phyloP scores from a whole-genome alignment of 1,140 invertebrate species.

The Conopomorpha cramerella region DNA sequence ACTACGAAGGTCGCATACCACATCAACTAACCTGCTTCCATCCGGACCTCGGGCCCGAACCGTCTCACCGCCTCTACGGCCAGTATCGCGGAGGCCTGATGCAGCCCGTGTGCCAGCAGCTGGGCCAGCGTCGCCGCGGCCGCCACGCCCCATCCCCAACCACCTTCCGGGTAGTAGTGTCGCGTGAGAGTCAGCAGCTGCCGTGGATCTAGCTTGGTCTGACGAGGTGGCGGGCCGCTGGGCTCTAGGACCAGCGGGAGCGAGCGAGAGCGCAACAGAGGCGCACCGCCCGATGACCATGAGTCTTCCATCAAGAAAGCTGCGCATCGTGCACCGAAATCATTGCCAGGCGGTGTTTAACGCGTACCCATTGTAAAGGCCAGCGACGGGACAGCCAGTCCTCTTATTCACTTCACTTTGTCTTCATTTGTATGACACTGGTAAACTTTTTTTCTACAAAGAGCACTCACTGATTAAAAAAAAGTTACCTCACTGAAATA shows the following conservation, averaged over 20 bases:
- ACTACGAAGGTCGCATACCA: no score
- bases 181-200: constrained; percentile 54
- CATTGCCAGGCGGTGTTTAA: no score
- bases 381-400: no score
- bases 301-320: constrained; percentile 58
- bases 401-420: no score
- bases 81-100: constrained; percentile 63
- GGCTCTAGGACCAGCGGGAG: constrained; percentile 45
- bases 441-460: no score
- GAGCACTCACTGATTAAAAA: no score
- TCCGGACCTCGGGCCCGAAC: constrained; percentile 46
- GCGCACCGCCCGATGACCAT: constrained; percentile 56
- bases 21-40: constrained; percentile 45
- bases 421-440: no score
- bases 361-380: no score
- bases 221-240: constrained; percentile 29
- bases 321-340: constrained; percentile 36
- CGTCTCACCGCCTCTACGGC: constrained; percentile 53
- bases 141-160: constrained; percentile 80
- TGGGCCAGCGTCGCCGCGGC: constrained; percentile 69
- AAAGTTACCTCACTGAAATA: no score
- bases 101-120: constrained; percentile 68
- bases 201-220: constrained; percentile 45
- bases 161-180: constrained; percentile 80
- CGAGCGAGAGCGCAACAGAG: constrained; percentile 48